phyloP scores from a whole-genome alignment of 2,888 invertebrate genomes.

The Conistra vaccinii region DNA sequence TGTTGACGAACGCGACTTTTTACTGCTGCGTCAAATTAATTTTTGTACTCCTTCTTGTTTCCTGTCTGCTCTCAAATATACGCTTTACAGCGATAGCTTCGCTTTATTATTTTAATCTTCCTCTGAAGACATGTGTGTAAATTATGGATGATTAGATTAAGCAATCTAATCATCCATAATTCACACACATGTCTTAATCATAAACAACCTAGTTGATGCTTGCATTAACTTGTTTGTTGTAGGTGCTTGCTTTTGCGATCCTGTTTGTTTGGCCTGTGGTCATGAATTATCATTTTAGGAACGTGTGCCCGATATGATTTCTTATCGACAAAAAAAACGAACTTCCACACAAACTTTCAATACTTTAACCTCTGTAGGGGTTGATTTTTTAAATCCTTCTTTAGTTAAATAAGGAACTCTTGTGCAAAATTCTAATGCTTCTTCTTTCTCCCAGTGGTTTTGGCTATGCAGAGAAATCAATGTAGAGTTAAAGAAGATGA shows the following conservation, averaged over 20 bases:
- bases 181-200: no score
- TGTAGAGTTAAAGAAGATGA: not conserved
- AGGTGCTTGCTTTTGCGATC: not conserved
- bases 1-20: no score
- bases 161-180: no score
- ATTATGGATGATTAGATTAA: no score
- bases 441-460: not conserved
- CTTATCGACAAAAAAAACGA: not conserved
- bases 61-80: no score
- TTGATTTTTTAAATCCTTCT: not conserved
- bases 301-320: no score
- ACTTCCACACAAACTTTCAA: not conserved
- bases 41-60: no score
- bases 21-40: no score
- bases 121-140: no score
- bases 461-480: not conserved
- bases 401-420: not conserved
- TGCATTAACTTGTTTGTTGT: constrained; percentile 9
- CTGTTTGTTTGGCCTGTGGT: not conserved
- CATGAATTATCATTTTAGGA: not conserved
- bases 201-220: constrained; percentile 19
- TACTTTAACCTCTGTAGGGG: not conserved
- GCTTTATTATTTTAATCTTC: no score
- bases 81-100: no score
- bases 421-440: not conserved